Base-by-base conservation (phyloP, 2,888 invertebrate species). In the Harpalus rufipes region DNA sequence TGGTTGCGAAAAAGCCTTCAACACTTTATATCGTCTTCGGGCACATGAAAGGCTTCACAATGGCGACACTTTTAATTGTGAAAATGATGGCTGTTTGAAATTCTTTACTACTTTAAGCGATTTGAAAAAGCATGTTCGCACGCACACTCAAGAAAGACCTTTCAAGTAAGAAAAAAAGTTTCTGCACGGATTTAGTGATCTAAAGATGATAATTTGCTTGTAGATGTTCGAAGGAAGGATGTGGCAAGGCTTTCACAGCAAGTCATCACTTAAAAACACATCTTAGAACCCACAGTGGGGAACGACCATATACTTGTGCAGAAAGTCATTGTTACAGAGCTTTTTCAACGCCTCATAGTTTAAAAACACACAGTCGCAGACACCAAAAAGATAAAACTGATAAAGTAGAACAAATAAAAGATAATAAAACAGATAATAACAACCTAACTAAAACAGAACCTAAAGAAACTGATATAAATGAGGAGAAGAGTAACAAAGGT, bases 241-340 rank as follows among this genome's bases (percentile, higher is more conserved):
- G 98, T 90, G 97, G 96, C 59, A 98, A 98, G 90, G 96, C 97
- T 0, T 98, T 98, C 91, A 96, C 97, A 0, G 97, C 98, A 18
- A 97, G 97, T 74, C 98, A 98, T 91, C 98, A 98, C 90, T 92
- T 98, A 68, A 98, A 98, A 91, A 97, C 97, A 0, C 98, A 98
- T 89, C 93, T 94, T 44, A 93, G 97, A 85, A 96, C 96, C 6
- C 97, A 97, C 89, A 91, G 91, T 0, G 96, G 96, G 0, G 95
- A 96, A 90, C 93, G 95, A 85, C 96, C 97, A 0, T 96, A 96
- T 90, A 93, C 94, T 0, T 97, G 97, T 90, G 91, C 91, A 58
- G 93, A 93, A 86, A 91, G 91, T 0, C 92, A 92, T 59, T 97
- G 97, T 89, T 93, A 93, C 25, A 93, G 95, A 88, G 94, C 96